Conservation (phyloP, 2,113 vertebrate species). For the Channa argus region DNA sequence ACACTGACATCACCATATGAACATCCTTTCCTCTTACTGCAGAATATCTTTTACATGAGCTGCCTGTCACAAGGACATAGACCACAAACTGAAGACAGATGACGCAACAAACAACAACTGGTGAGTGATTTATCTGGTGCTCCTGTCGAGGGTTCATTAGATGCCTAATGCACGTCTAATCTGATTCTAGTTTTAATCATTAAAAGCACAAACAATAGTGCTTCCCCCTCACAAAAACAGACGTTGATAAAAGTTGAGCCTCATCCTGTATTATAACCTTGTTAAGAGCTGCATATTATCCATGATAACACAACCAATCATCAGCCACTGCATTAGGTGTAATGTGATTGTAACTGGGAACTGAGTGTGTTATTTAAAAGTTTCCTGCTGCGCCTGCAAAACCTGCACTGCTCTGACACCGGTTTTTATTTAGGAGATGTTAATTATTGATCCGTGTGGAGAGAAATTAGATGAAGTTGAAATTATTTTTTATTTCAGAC, state of each 20-base stretch:
- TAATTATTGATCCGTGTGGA: slow-evolving; percentile 24
- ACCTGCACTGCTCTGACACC: background rate
- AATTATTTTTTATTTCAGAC: too few relatives aligned
- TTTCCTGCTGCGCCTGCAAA: slow-evolving; percentile 72
- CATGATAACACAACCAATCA: slow-evolving; percentile 40
- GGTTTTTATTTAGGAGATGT: slow-evolving; percentile 11
- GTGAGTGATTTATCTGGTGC: slow-evolving; percentile 40
- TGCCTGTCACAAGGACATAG: slow-evolving; percentile 6
- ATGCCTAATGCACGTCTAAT: slow-evolving; percentile 67
- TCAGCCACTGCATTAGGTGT: slow-evolving; percentile 53
- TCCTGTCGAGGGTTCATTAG: slow-evolving; percentile 48
- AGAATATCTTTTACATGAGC: slow-evolving; percentile 25
- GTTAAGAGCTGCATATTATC: slow-evolving; percentile 54
- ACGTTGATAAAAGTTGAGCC: slow-evolving; percentile 30
- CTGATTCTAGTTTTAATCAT: slow-evolving; percentile 61
- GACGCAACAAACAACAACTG: slow-evolving; percentile 5
- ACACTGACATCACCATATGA: background rate
- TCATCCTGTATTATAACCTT: slow-evolving; percentile 44
- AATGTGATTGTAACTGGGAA: slow-evolving; percentile 58
- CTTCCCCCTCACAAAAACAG: slow-evolving; percentile 14
- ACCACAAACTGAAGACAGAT: slow-evolving; percentile 35
- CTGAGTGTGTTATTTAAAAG: slow-evolving; percentile 52
- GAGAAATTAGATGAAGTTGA: background rate
- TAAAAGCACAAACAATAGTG: slow-evolving; percentile 53
- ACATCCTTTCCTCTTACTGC: background rate